phyloP scores from a whole-genome alignment of 1,140 invertebrate genomes.

The Scaptomyza pallida region DNA sequence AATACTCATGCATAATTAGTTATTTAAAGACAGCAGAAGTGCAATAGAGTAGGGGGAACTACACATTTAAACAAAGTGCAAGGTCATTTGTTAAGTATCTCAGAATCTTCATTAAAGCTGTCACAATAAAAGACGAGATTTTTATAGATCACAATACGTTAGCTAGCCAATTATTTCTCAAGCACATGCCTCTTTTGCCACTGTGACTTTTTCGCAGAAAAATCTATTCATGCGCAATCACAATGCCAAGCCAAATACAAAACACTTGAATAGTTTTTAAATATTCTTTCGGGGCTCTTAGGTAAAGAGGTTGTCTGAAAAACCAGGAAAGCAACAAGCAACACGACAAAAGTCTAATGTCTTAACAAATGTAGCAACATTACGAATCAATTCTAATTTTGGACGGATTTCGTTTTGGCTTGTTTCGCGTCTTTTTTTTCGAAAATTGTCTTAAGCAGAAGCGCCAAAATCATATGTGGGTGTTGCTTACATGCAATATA shows the following conservation, averaged over 20 bases:
- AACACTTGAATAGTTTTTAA: constrained; percentile 13
- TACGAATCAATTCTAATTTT: constrained; percentile 80
- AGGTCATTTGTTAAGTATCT: too few relatives aligned
- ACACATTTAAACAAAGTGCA: too few relatives aligned
- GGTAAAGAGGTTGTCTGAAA: constrained; percentile 21
- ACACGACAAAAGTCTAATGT: constrained; percentile 3
- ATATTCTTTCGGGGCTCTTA: neutral
- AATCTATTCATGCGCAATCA: constrained; percentile 13
- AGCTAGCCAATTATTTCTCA: constrained; percentile 19
- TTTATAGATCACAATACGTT: neutral
- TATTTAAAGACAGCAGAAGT: too few relatives aligned
- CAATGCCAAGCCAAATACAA: constrained; percentile 7
- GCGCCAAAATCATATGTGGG: constrained; percentile 54
- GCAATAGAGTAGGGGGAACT: too few relatives aligned
- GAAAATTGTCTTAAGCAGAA: constrained; percentile 24
- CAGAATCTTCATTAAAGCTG: too few relatives aligned
- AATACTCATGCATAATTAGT: too few relatives aligned
- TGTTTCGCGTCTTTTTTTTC: constrained; percentile 5
- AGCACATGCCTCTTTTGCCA: neutral
- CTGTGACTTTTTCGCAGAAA: constrained; percentile 11
- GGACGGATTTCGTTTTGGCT: constrained; percentile 47
- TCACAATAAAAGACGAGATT: too few relatives aligned
- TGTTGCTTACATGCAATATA: constrained; percentile 13
- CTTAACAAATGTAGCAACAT: constrained; percentile 65
- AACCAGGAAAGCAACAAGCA: constrained; percentile 10